Conservation (phyloP, 2,888 invertebrate genomes). For the Ectemnius lituratus region DNA sequence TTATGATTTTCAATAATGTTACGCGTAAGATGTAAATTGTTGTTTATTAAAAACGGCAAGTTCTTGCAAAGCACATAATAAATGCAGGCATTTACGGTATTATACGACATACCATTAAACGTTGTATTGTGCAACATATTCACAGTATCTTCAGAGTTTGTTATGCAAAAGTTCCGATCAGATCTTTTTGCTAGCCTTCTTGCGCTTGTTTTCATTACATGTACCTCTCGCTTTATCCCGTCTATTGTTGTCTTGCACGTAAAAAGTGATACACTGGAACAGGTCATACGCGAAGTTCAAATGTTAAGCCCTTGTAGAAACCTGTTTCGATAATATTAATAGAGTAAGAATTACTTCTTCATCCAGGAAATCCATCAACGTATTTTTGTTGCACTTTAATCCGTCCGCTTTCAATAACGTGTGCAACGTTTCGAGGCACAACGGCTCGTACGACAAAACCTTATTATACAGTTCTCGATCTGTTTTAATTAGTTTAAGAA, state of each 20-base stretch:
- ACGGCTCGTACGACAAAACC: constrained; percentile 79
- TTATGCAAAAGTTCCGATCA: no score
- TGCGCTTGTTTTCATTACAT: background rate
- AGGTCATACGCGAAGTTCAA: constrained; percentile 16
- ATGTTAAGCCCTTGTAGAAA: constrained; percentile 11
- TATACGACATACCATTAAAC: constrained; percentile 18
- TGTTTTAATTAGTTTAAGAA: constrained; percentile 64
- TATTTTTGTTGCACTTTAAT: constrained; percentile 76
- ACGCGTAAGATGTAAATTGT: no score
- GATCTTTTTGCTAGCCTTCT: background rate
- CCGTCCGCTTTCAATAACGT: constrained; percentile 75
- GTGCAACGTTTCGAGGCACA: constrained; percentile 78
- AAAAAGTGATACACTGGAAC: constrained; percentile 70
- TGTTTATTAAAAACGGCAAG: background rate
- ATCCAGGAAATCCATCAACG: constrained; percentile 79
- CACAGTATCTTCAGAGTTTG: no score
- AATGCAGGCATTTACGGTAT: constrained; percentile 18
- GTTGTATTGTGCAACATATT: no score
- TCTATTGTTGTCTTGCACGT: constrained; percentile 43
- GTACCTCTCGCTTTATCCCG: no score
- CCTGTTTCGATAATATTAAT: background rate
- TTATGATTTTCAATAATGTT: background rate
- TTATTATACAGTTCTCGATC: constrained; percentile 76
- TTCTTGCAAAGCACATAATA: background rate
- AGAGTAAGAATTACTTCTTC: constrained; percentile 73